These are phyloP conservation scores for Acropora yongei DNA, from an alignment of 64 coral and sea anemone species.

Conservation along the genomic window DNA sequence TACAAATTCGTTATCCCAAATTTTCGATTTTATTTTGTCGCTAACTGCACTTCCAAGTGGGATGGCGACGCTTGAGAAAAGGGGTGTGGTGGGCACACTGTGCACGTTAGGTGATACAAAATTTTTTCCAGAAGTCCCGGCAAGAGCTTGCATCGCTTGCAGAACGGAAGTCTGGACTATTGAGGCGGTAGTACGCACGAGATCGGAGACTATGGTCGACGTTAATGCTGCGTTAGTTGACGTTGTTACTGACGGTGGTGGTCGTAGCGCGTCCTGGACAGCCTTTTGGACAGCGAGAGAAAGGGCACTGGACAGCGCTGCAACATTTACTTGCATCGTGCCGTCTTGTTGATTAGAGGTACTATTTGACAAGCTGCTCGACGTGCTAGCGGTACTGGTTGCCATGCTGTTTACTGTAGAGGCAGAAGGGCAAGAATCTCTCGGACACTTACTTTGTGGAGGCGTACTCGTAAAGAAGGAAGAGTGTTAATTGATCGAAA, in stretches of 20 bases:
- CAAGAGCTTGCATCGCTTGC: conserved; percentile 17
- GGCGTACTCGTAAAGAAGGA: conserved; percentile 3
- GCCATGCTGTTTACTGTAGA: conserved; percentile 13
- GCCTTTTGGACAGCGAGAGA: conserved; percentile 5
- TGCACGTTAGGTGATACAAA: conserved; percentile 27
- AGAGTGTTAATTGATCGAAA: conserved; percentile 13
- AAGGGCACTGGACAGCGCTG: conserved; percentile 8
- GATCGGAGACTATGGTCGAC: neutral
- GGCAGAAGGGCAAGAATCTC: conserved; percentile 4
- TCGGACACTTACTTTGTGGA: neutral
- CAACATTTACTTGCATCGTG: conserved; percentile 1
- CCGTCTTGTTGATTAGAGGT: conserved; percentile 17
- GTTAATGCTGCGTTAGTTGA: conserved; percentile 10
- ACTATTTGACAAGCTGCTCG: neutral
- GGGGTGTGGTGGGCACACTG: conserved; percentile 24
- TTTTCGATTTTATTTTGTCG: neutral
- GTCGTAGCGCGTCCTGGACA: neutral
- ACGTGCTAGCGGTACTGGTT: conserved; percentile 10
- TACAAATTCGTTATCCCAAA: neutral
- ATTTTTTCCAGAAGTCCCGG: conserved; percentile 18
- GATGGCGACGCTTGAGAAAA: conserved; percentile 24
- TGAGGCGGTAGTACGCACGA: conserved; percentile 5
- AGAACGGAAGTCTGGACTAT: conserved; percentile 9
- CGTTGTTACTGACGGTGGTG: neutral
- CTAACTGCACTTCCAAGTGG: conserved; percentile 2